phyloP scores from a whole-genome alignment of 2,113 vertebrate genomes.

The Xiphophorus maculatus region DNA sequence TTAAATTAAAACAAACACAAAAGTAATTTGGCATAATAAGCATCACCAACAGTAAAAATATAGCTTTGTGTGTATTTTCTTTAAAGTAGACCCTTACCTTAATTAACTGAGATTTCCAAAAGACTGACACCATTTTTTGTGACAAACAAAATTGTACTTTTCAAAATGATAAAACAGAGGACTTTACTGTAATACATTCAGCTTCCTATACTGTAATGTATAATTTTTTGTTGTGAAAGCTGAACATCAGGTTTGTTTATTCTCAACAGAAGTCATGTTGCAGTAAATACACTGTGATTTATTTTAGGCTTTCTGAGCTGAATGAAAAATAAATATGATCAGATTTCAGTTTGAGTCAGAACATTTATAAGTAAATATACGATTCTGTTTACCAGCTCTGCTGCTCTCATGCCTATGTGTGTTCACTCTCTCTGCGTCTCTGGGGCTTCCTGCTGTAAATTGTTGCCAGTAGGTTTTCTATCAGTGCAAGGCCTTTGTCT shows the following conservation, averaged over 20 bases:
- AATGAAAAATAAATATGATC: background rate
- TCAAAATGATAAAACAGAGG: no score
- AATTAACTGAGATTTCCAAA: no score
- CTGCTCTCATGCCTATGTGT: background rate
- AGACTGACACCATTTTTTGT: no score
- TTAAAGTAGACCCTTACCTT: no score
- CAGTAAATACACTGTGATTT: background rate
- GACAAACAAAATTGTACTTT: no score
- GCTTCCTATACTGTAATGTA: no score
- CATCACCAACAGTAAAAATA: no score
- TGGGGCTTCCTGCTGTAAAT: conserved; percentile 17
- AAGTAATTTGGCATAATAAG: no score
- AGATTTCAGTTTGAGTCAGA: background rate
- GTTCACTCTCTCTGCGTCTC: background rate
- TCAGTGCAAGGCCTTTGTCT: conserved; percentile 18
- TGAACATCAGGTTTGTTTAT: conserved; percentile 7
- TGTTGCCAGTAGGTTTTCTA: conserved; percentile 36
- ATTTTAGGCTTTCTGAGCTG: conserved; percentile 3
- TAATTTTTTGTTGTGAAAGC: background rate
- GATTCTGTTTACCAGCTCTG: background rate
- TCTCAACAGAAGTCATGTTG: background rate
- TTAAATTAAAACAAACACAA: no score
- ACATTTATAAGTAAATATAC: background rate
- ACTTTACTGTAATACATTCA: no score
- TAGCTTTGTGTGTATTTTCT: no score